phyloP scores from a whole-genome alignment of 1,140 invertebrate species.

The Laodelphax striatellus region DNA sequence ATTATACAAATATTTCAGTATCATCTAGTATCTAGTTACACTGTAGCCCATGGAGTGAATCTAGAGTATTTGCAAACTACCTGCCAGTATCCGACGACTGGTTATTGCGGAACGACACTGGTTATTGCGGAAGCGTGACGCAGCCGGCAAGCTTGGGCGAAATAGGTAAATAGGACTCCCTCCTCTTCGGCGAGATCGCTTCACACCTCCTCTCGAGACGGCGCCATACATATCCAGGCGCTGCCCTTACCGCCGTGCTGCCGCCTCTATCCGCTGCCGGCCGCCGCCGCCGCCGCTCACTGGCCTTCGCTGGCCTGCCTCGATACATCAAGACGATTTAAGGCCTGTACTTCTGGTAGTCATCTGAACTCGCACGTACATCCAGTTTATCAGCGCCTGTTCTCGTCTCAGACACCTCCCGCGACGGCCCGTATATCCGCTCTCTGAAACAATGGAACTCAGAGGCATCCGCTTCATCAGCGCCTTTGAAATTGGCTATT shows the following conservation, averaged over 20 bases:
- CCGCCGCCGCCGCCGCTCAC: conserved; percentile 4
- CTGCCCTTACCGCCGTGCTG: no score
- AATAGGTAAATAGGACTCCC: conserved; percentile 43
- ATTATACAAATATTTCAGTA: no score
- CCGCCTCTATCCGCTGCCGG: not conserved
- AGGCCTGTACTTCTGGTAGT: conserved; percentile 38
- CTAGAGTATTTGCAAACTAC: no score
- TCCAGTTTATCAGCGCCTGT: conserved; percentile 80
- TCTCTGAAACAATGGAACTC: no score
- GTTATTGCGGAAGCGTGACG: conserved; percentile 42
- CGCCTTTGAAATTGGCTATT: no score
- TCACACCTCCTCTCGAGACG: no score
- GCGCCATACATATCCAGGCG: no score
- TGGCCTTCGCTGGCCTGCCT: conserved; percentile 8
- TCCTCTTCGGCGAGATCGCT: conserved; percentile 14
- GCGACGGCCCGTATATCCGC: conserved; percentile 73
- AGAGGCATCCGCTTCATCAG: no score
- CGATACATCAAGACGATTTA: conserved; percentile 31
- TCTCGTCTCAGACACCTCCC: conserved; percentile 91
- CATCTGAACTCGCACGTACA: conserved; percentile 80
- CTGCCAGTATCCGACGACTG: conserved; percentile 45
- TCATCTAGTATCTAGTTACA: no score
- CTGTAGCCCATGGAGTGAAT: no score
- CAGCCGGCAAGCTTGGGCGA: conserved; percentile 36
- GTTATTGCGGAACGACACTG: conserved; percentile 37